phyloP scores from a whole-genome alignment of 2,888 invertebrate genomes.

The Scaptomyza parva region DNA sequence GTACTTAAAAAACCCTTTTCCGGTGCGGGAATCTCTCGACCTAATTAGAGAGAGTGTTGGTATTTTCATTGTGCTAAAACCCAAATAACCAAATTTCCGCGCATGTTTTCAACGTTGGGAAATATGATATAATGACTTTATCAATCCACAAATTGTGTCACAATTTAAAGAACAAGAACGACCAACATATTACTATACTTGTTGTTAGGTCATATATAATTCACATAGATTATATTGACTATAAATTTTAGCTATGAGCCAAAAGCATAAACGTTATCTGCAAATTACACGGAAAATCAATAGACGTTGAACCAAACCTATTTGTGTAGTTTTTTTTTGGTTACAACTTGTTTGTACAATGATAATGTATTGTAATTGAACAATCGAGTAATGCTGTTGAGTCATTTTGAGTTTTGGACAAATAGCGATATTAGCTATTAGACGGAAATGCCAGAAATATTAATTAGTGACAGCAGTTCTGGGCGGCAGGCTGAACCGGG shows the following conservation, averaged over 20 bases:
- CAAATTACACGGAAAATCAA: neutral
- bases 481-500: constrained; percentile 19
- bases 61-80: constrained; percentile 81
- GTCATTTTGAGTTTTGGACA: constrained; percentile 18
- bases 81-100: constrained; percentile 71
- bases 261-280: constrained; percentile 4
- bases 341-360: neutral
- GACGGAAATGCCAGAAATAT: constrained; percentile 40
- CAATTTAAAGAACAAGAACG: neutral
- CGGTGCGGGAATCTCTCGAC: constrained; percentile 63
- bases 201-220: neutral
- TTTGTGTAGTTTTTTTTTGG: no score
- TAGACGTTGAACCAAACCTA: neutral
- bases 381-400: constrained; percentile 1
- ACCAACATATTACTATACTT: neutral
- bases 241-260: constrained; percentile 1
- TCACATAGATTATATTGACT: neutral
- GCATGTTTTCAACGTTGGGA: constrained; percentile 39
- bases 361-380: constrained; percentile 5
- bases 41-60: constrained; percentile 75
- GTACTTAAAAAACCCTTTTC: constrained; percentile 79
- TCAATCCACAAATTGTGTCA: constrained; percentile 29
- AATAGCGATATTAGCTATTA: constrained; percentile 41
- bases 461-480: neutral
- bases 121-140: constrained; percentile 47